Conservation (phyloP, 2,888 invertebrate genomes). For the Ophion obscuratus region DNA sequence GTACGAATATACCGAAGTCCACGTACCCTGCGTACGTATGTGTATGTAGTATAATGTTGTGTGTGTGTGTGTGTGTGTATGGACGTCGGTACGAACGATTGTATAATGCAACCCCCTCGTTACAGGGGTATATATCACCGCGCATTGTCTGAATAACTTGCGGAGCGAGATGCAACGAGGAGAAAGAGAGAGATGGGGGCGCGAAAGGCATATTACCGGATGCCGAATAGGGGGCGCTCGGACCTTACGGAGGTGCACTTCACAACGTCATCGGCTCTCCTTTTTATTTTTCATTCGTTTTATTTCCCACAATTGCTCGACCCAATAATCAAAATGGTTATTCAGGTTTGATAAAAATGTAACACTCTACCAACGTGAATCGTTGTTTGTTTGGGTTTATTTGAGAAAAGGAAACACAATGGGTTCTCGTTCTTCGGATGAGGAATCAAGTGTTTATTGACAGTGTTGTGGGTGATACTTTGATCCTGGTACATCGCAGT, state of each 20-base stretch:
- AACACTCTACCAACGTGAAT: too few species aligned
- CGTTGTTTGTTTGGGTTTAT: neutral
- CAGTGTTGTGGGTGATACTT: neutral
- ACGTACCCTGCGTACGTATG: neutral
- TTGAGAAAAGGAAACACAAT: neutral
- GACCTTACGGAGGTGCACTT: constrained; percentile 31
- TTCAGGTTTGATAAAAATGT: too few species aligned
- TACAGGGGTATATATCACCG: constrained; percentile 67
- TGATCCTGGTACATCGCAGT: neutral
- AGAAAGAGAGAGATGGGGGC: neutral
- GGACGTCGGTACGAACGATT: constrained; percentile 57
- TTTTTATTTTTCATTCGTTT: constrained; percentile 2
- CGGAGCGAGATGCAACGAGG: constrained; percentile 36
- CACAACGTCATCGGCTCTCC: constrained; percentile 29
- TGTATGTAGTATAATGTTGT: constrained; percentile 40
- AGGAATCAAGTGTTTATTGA: neutral
- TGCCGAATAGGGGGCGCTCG: constrained; percentile 32
- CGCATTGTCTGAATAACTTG: constrained; percentile 67
- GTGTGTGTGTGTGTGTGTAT: neutral
- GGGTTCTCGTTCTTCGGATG: neutral
- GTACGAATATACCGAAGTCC: constrained; percentile 34
- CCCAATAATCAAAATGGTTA: neutral
- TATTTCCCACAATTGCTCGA: neutral
- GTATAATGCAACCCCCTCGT: constrained; percentile 68
- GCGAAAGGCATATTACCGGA: constrained; percentile 29